phyloP scores from a whole-genome alignment of 92 coral and sea anemone species.

The Phenganax subtilis region DNA sequence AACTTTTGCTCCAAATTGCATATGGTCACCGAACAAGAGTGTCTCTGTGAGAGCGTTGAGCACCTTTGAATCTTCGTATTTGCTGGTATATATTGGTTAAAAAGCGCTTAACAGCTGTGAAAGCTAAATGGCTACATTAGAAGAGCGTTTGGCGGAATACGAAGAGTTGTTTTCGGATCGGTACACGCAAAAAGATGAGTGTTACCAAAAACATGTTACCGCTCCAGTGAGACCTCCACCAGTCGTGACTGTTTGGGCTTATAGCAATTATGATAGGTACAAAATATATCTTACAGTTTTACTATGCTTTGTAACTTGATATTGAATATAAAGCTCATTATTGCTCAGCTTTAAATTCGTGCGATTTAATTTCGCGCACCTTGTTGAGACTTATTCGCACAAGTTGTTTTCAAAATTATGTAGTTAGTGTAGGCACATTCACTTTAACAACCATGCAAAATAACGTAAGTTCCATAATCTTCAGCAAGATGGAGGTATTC shows the following conservation, averaged over 20 bases:
- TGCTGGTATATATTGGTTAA: not conserved
- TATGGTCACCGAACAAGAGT: not conserved
- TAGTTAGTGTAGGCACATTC: too few species aligned
- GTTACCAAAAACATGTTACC: conserved; percentile 71
- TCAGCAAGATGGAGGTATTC: too few species aligned
- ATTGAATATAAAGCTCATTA: not conserved
- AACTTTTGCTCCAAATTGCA: conserved; percentile 15
- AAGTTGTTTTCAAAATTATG: too few species aligned
- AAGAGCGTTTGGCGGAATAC: conserved; percentile 67
- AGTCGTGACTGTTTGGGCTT: conserved; percentile 74
- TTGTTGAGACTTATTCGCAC: too few species aligned
- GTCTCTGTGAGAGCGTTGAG: not conserved
- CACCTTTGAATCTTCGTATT: not conserved
- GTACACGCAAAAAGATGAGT: conserved; percentile 77
- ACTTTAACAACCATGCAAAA: too few species aligned
- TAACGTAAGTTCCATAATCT: too few species aligned
- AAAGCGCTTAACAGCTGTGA: not conserved
- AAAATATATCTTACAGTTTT: not conserved
- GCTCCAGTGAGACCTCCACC: conserved; percentile 68
- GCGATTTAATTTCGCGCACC: too few species aligned
- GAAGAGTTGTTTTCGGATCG: conserved; percentile 87
- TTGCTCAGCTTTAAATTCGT: not conserved
- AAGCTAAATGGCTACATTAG: conserved; percentile 60
- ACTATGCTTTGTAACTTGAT: not conserved
- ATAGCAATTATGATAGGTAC: conserved; percentile 49